These are phyloP conservation scores for Poecilia velifera DNA, from an alignment of 2,797 vertebrate genomes.

Conservation along the genomic window DNA sequence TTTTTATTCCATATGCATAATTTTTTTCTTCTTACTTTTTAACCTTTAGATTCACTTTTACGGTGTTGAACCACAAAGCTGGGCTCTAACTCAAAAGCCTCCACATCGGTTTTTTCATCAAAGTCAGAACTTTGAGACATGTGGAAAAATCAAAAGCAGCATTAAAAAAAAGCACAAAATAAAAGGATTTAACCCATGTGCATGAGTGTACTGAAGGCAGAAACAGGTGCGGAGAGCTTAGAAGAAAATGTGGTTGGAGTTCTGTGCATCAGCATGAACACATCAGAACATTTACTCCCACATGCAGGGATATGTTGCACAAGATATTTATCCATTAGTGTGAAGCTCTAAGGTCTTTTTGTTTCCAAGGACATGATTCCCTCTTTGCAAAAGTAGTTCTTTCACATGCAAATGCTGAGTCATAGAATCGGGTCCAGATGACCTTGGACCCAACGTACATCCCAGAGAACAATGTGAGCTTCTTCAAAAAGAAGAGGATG, in stretches of 20 bases:
- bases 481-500: conserved; percentile 8
- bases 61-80: neutral
- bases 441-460: conserved; percentile 14
- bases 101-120: neutral
- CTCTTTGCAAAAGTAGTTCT: neutral
- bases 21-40: neutral
- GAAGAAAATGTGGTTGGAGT: conserved; percentile 44
- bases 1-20: neutral
- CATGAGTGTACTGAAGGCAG: conserved; percentile 17
- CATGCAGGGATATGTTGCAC: conserved; percentile 33
- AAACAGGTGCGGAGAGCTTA: conserved; percentile 34
- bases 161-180: conserved; percentile 13
- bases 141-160: neutral
- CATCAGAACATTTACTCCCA: conserved; percentile 59
- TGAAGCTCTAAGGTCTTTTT: conserved; percentile 14
- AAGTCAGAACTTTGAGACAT: neutral
- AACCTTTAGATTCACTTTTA: neutral
- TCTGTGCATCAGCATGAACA: conserved; percentile 46
- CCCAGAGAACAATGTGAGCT: neutral
- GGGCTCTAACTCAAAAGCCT: neutral
- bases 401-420: conserved; percentile 30
- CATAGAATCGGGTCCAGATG: conserved; percentile 6
- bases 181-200: conserved; percentile 6
- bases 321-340: conserved; percentile 37
- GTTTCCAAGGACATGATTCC: conserved; percentile 10